Evolutionary conservation across 2,888 invertebrate species (phyloP), one percentile per base, ranked within the genome.

Genomic region (Rosalia funebris): DNA sequence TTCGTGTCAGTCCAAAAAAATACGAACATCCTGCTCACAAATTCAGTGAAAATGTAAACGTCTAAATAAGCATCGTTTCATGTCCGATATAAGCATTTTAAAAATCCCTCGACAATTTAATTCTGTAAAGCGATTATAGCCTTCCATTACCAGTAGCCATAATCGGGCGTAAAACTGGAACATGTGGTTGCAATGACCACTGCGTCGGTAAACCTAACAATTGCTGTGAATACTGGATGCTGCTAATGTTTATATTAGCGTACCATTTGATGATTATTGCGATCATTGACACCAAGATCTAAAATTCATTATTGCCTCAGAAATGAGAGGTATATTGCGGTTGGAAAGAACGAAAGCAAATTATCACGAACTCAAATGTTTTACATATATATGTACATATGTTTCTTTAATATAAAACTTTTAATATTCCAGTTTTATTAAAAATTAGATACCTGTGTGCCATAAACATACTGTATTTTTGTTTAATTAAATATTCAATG

Each of bases 101-200:
- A 2, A 39, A 50, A 39, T 25, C 15, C 14, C 31, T 2, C 15
- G 14, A 10, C 14, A 36, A 7, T 50, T 50, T 50, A 39, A 50
- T 39, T 25, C 50, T 3, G 14, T 25, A n/a, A 39, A 50, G 37
- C 39, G 50, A 39, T 50, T 50, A 50, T 50, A 25, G 25, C 39
- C 25, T 37, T 50, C 50, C 50, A 39, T 39, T 39, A 10, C 31
- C 5, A 39, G 14, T 20, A 48, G 5, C 16, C 39, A 12, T 34
- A 50, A 15, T 25, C 25, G 25, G 12, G 17, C 50, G 50, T 39
- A 50, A 50, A 50, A 39, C 50, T 50, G 39, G 39, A 39, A 50
- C 39, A 50, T 50, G 39, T 39, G 50, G 50, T 50, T 50, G n/a
- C n/a, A n/a, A 17, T 25, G 39, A 17, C 50, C 39, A 34, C 25